Base-by-base conservation (phyloP, 2,888 invertebrate species). In the Gastracanthus pulcherrimus region DNA sequence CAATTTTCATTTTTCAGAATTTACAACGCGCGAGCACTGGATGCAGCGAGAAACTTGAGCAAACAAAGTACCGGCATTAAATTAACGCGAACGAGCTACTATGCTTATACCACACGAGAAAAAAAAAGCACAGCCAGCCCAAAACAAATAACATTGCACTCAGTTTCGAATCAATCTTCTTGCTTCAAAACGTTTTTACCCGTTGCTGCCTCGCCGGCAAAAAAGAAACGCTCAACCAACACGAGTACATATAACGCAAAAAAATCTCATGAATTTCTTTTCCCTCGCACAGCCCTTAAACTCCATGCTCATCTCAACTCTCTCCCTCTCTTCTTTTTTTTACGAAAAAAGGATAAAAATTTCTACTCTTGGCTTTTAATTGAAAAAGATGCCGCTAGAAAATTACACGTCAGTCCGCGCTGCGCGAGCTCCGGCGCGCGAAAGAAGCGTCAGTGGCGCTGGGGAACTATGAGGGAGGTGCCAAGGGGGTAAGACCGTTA, bases 401-500 rank as follows among this genome's bases (percentile, higher is more conserved):
- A 81, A 72, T 81, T 69, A 72, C 67, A 66, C 62, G 69, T 71
- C 58, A 74, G 67, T 60, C 51, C 45, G 13, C 34, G 36, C 5
- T n/a, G n/a, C n/a, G n/a, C n/a, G n/a, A n/a, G n/a, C n/a, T n/a
- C n/a, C n/a, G n/a, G n/a, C n/a, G n/a, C n/a, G n/a, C n/a, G n/a
- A n/a, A n/a, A n/a, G n/a, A n/a, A n/a, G n/a, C n/a, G n/a, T n/a
- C n/a, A n/a, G n/a, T n/a, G n/a, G n/a, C n/a, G n/a, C n/a, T 41
- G 70, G 69, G 36, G 23, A n/a, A n/a, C 38, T 64, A 16, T 23
- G 41, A 64, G 26, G 69, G 34, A 71, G 48, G 74, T 84, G 67
- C 51, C 58, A 62, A 41, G 58, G 60, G 41, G 60, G 75, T 38
- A 76, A 62, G 48, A 67, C 71, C 69, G 81, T 86, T 89, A 89